A percentile compares a stretch with the other conserved stretches of the same genome.
Evolutionary conservation across 2,888 invertebrate genomes (phyloP).

Genomic region (Loripinus fragilis): DNA sequence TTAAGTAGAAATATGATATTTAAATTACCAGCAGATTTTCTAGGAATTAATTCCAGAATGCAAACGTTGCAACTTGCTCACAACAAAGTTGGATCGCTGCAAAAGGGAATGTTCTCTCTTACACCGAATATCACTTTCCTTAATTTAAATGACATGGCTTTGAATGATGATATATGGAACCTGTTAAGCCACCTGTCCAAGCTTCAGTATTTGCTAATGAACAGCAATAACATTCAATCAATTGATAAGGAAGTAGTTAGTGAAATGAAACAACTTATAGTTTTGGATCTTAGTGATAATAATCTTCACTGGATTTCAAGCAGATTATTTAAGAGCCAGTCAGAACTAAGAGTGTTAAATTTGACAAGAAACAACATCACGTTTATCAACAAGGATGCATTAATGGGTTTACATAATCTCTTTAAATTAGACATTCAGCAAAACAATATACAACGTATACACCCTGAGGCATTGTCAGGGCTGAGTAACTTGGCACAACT

Average conservation of each 20-base stretch:
- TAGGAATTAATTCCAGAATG: not conserved
- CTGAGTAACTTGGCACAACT: not conserved
- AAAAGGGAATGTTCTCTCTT: not conserved
- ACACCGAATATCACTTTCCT: not conserved
- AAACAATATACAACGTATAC: not conserved
- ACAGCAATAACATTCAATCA: not conserved
- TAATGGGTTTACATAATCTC: not conserved
- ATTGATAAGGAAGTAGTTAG: not conserved
- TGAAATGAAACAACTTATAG: not conserved
- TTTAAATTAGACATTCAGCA: not conserved
- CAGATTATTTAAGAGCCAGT: not conserved
- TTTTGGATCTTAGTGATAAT: not conserved
- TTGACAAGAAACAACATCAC: not conserved
- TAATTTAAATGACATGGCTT: not conserved
- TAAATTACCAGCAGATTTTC: not conserved
- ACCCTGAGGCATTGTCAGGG: not conserved
- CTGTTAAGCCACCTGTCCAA: not conserved
- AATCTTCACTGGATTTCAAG: not conserved
- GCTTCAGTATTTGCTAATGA: not conserved
- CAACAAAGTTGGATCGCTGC: not conserved
- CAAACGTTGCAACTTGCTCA: not conserved
- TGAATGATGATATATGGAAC: conserved; percentile 3
- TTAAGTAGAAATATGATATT: not conserved
- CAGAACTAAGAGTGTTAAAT: not conserved
- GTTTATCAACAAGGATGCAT: not conserved